Base-by-base conservation (phyloP, 2,888 invertebrate species). In the Toxonevra muliebris region DNA sequence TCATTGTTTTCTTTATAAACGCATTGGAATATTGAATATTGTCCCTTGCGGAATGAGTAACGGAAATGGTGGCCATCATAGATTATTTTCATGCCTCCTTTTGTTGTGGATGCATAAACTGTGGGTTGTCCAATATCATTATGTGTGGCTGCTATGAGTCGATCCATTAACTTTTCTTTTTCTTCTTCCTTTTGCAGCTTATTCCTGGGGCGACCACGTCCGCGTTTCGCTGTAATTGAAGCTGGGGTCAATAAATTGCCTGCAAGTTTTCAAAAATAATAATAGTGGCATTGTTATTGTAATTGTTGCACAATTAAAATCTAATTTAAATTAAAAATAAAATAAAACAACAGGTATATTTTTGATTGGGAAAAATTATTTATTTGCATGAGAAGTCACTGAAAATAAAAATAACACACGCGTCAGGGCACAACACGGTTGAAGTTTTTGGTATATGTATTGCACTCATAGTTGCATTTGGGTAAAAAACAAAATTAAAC, bases 71-170 rank as follows among this genome's bases (percentile, higher is more conserved):
- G 84, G 0, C 83, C 83, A 43, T 84, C 79, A n/a, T 76, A 81
- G 2, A 82, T 67, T 30, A 84, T 73, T 68, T 84, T 84, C 73
- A 85, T 84, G n/a, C 83, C 83, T 60, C 84, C 84, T 69, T 83
- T 84, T 1, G 84, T 82, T 1, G 84, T 81, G 3, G 84, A 84
- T 1, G 80, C 82, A 68, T 83, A 85, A 1, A 83, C 76, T 4
- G 80, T 78, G 15, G 79, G 80, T 60, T 71, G 58, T 0, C 74
- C 73, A 12, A 55, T 12, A 15, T 70, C 63, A 42, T 77, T 78
- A 20, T 74, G 66, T 17, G 77, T 73, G 17, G 81, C 79, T n/a
- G 73, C 76, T 12, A 71, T 75, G 3, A 82, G 75, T 65, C 77
- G 81, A 60, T 76, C 77, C 10, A 79, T 68, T 8, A 82, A 64